Evolutionary conservation across 2,797 vertebrate species (phyloP), one percentile per base, ranked within the genome.

Genomic region (Danio jaintianensis): DNA sequence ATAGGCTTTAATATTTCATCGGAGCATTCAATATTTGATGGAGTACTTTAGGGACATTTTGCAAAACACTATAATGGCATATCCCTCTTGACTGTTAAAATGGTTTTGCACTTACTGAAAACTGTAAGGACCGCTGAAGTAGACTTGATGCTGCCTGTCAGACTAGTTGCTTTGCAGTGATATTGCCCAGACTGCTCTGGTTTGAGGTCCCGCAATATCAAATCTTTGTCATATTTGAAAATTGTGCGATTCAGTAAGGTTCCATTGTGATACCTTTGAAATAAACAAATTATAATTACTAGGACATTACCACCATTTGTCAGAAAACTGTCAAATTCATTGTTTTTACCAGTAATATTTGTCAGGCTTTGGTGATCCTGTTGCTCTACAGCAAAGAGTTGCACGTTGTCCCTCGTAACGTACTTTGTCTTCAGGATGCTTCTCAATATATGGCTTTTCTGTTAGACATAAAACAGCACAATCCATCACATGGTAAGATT

Each of bases 231-330:
- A 0, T 95, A 94, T 36, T 94, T 92, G 64, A 91, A 90, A 10
- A 76, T 52, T 6, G 89, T 92, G 80, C 91, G 92, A 88, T 96
- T 93, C 88, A 99, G 88, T 80, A 97, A 89, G 0, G 94, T 97
- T 82, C 96, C 96, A 2, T 99, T 99, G 92, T 98, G 96, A 90
- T 97, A 99, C 98, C 98, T 99, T 88, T 2, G 78, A 29, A 18
- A 13, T 11, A 81, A 78, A 78, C 12, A n/a, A 66, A 29, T 22
- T 1, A 67, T 45, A 12, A 18, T 50, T 56, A 47, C 74, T 16
- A 20, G 7, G 56, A 42, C 43, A 78, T 63, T 53, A 64, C 20
- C 10, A 7, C 2, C 5, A 76, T 16, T 4, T 55, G 36, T 12
- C 7, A 8, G 12, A 52, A 36, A 43, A 36, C 29, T 42, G 74